Percentiles rank a stretch among this genome's conserved stretches.
Conservation (phyloP, 2,113 vertebrate genomes). For the Syngnathus typhle region DNA sequence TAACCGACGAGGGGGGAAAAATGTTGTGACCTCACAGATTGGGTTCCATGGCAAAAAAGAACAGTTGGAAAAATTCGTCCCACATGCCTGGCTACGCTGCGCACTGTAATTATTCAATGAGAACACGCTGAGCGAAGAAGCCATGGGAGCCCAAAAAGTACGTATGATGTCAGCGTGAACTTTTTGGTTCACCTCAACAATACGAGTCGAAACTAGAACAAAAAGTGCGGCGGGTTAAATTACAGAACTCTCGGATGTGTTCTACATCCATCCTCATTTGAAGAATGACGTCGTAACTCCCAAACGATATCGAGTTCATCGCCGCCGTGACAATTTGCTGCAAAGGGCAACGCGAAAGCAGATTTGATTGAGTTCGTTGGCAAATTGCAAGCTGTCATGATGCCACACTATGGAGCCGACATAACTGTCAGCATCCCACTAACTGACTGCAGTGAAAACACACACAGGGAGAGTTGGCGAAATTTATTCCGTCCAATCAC, state of each 20-base stretch:
- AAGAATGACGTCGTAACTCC: not conserved
- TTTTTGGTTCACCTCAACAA: constrained; percentile 30
- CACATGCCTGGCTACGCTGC: constrained; percentile 23
- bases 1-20: constrained; percentile 5
- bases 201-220: constrained; percentile 30
- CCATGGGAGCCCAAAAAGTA: constrained; percentile 29
- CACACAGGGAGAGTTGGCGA: not conserved
- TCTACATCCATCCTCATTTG: constrained; percentile 8
- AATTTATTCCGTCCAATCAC: not conserved
- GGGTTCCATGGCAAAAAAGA: constrained; percentile 18
- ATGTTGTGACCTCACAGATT: constrained; percentile 21
- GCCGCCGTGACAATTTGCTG: not conserved
- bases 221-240: constrained; percentile 28
- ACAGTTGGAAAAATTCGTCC: constrained; percentile 21
- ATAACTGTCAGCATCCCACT: not conserved
- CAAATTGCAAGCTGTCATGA: not conserved
- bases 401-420: not conserved
- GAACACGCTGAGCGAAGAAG: constrained; percentile 15
- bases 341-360: not conserved
- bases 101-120: constrained; percentile 38
- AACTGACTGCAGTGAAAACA: not conserved
- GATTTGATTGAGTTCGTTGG: not conserved
- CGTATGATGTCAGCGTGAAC: constrained; percentile 48
- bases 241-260: constrained; percentile 31
- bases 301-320: not conserved